Conservation (phyloP, 1,140 invertebrate species). For the Drosophila ogumai region DNA sequence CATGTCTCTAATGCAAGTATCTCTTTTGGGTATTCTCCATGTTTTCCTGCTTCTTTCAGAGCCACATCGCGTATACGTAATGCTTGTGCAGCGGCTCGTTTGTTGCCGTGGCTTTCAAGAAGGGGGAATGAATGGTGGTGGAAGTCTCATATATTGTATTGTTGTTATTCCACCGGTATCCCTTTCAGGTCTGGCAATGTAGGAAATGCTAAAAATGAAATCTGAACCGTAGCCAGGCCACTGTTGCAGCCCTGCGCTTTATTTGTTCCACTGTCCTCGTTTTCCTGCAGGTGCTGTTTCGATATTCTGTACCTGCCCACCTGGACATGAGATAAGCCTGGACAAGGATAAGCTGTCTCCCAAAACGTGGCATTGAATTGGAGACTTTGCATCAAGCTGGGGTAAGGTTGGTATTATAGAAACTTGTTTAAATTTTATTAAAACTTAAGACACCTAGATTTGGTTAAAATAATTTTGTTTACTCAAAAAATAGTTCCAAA, state of each 20-base stretch:
- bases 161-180: conserved; percentile 45
- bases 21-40: conserved; percentile 13
- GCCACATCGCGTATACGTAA: conserved; percentile 77
- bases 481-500: too few relatives aligned
- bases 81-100: conserved; percentile 63
- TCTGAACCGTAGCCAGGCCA: conserved; percentile 38
- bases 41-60: conserved; percentile 34
- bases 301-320: conserved; percentile 17
- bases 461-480: neutral
- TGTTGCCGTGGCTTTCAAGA: conserved; percentile 36
- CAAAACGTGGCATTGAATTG: conserved; percentile 48
- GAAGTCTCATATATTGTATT: conserved; percentile 56
- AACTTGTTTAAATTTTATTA: neutral
- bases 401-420: neutral
- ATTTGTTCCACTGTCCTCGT: conserved; percentile 62
- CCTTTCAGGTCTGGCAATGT: conserved; percentile 39
- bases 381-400: conserved; percentile 7
- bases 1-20: conserved; percentile 53
- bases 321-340: conserved; percentile 54
- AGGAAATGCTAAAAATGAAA: conserved; percentile 79
- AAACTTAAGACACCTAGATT: neutral
- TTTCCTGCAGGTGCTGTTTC: conserved; percentile 18
- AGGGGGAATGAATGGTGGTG: conserved; percentile 11
- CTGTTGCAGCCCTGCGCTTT: conserved; percentile 34
- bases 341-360: conserved; percentile 12